These are phyloP conservation scores for Saturnia japonica DNA, from an alignment of 2,888 invertebrate species.

Conservation along the genomic window DNA sequence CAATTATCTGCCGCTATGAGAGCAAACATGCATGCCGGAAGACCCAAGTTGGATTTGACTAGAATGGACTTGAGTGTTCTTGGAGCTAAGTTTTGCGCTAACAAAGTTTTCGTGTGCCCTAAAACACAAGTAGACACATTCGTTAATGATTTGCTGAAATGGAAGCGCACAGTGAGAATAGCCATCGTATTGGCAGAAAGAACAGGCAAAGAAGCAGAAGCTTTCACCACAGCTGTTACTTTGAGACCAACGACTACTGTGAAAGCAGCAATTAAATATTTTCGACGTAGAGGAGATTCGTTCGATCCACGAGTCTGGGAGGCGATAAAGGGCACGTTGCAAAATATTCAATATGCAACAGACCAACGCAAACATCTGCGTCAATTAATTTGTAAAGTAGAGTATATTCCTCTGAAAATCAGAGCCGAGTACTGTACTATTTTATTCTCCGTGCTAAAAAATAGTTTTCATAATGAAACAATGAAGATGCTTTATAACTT, in stretches of 20 bases:
- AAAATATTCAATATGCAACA: conserved; percentile 34
- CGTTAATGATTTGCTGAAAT: conserved; percentile 39
- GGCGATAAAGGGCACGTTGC: conserved; percentile 43
- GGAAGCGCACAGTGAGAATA: conserved; percentile 44
- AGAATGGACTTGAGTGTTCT: conserved; percentile 42
- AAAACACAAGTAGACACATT: conserved; percentile 34
- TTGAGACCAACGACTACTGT: conserved; percentile 45
- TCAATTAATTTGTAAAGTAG: conserved; percentile 25
- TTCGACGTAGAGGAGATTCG: conserved; percentile 29
- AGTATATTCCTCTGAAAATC: conserved; percentile 41
- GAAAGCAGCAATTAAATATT: conserved; percentile 42
- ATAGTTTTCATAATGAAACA: background rate
- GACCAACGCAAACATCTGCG: conserved; percentile 24
- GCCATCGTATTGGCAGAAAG: conserved; percentile 46
- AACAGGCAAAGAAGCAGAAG: conserved; percentile 32
- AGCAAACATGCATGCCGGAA: conserved; percentile 48
- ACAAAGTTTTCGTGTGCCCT: conserved; percentile 43
- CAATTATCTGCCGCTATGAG: conserved; percentile 43
- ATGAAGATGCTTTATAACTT: conserved; percentile 12
- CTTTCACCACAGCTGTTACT: conserved; percentile 36
- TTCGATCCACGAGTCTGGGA: conserved; percentile 48
- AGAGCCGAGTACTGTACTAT: conserved; percentile 47
- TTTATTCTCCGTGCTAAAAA: conserved; percentile 38
- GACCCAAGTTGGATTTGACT: conserved; percentile 45
- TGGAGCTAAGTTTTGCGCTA: conserved; percentile 55